These are phyloP conservation scores for Tridacna crocea DNA, from an alignment of 2,888 invertebrate species.

Conservation along the genomic window DNA sequence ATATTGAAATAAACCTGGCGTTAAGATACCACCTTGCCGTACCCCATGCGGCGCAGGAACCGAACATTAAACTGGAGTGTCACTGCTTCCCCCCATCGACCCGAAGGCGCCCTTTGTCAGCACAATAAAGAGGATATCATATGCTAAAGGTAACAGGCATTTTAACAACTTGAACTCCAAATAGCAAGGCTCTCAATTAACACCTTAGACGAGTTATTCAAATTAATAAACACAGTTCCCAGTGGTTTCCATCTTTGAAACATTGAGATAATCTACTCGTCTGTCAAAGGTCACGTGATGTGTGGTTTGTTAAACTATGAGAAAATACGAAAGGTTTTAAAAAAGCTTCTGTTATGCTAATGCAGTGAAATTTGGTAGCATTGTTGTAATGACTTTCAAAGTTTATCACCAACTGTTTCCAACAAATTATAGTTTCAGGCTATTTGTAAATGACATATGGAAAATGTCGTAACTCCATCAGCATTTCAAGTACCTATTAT, in stretches of 20 bases:
- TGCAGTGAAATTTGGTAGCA: conserved; percentile 21
- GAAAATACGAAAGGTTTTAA: conserved; percentile 30
- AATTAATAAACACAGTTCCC: conserved; percentile 39
- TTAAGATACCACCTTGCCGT: conserved; percentile 38
- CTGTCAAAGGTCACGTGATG: conserved; percentile 30
- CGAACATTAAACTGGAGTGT: conserved; percentile 29
- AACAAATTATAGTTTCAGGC: conserved; percentile 18
- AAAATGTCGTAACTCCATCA: conserved; percentile 9
- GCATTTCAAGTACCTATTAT: background rate
- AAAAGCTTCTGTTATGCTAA: conserved; percentile 34
- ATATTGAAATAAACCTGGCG: conserved; percentile 41
- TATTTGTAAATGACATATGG: conserved; percentile 23
- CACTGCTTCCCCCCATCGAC: conserved; percentile 26
- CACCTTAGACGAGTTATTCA: conserved; percentile 34
- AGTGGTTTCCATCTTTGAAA: conserved; percentile 39
- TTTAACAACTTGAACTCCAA: conserved; percentile 42
- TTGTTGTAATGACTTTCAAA: conserved; percentile 14
- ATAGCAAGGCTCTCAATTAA: conserved; percentile 33
- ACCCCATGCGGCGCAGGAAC: conserved; percentile 30
- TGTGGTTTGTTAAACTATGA: conserved; percentile 37
- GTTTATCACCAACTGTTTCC: conserved; percentile 27
- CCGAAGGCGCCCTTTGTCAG: conserved; percentile 29
- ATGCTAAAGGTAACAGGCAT: conserved; percentile 40
- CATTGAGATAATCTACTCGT: conserved; percentile 36
- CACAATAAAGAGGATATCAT: conserved; percentile 28